Percentiles rank a stretch among this genome's conserved stretches.
Evolutionary conservation across 2,888 invertebrate species (phyloP).

Genomic region (Nycteola revayana): DNA sequence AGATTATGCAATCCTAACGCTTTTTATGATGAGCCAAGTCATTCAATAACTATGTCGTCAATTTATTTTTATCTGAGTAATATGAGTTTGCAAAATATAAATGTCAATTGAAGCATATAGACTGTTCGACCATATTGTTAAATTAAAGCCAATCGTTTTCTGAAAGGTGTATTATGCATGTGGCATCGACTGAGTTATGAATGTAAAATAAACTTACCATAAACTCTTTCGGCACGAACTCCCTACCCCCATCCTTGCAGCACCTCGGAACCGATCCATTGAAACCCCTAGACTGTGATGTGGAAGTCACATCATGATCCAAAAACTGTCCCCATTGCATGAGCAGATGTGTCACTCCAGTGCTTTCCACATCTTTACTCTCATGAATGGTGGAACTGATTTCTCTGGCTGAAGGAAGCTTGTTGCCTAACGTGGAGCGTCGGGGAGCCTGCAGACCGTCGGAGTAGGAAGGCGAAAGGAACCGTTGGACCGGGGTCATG

Average conservation of each 20-base stretch:
- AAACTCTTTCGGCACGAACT: conserved; percentile 83
- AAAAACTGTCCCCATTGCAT: conserved; percentile 97
- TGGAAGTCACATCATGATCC: conserved; percentile 93
- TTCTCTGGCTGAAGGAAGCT: conserved; percentile 88
- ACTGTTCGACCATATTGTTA: too few species aligned
- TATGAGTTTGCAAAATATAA: too few species aligned
- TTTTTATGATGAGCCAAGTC: too few species aligned
- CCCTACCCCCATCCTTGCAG: conserved; percentile 84
- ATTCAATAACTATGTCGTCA: too few species aligned
- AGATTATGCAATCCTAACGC: too few species aligned
- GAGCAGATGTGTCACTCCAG: conserved; percentile 88
- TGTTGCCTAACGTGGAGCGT: conserved; percentile 80
- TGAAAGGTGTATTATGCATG: too few species aligned
- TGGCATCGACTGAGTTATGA: too few species aligned
- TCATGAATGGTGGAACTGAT: conserved; percentile 86
- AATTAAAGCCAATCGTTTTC: too few species aligned
- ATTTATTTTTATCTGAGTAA: too few species aligned
- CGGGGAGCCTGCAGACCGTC: conserved; percentile 86
- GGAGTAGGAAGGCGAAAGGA: conserved; percentile 90
- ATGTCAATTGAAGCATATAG: too few species aligned
- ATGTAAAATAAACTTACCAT: too few species aligned
- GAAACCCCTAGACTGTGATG: conserved; percentile 88
- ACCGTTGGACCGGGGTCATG: conserved; percentile 91
- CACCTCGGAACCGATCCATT: conserved; percentile 91
- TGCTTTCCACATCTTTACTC: conserved; percentile 83